phyloP scores from a whole-genome alignment of 2,888 invertebrate genomes.

The Dromius quadrimaculatus region DNA sequence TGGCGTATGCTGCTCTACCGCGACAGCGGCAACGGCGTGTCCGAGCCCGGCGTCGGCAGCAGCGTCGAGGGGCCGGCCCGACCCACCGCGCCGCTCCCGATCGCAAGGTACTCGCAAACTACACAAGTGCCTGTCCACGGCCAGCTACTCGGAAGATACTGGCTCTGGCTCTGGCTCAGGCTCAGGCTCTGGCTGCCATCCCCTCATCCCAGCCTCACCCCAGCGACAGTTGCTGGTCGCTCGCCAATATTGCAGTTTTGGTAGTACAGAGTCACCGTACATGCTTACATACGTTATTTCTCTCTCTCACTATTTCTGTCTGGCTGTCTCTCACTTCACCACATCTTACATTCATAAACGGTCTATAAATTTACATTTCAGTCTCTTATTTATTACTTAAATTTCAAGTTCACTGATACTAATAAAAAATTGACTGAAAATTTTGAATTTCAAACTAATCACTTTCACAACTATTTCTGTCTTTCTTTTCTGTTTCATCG shows the following conservation, averaged over 20 bases:
- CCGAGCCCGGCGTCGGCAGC: slow-evolving; percentile 54
- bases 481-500: slow-evolving; percentile 32
- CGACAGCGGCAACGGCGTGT: slow-evolving; percentile 58
- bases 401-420: not conserved
- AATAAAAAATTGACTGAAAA: slow-evolving; percentile 30
- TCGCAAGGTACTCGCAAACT: slow-evolving; percentile 96
- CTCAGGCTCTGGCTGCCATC: slow-evolving; percentile 68
- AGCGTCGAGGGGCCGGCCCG: slow-evolving; percentile 66
- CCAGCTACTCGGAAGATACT: slow-evolving; percentile 81
- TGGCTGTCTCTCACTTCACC: slow-evolving; percentile 63
- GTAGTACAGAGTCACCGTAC: slow-evolving; percentile 83
- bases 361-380: slow-evolving; percentile 7
- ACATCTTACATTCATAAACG: not conserved
- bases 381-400: slow-evolving; percentile 21
- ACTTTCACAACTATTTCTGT: slow-evolving; percentile 18
- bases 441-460: not conserved
- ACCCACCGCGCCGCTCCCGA: slow-evolving; percentile 85
- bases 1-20: slow-evolving; percentile 76
- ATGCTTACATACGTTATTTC: slow-evolving; percentile 52
- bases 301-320: slow-evolving; percentile 53
- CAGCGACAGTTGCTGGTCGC: slow-evolving; percentile 81
- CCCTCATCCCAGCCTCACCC: slow-evolving; percentile 63
- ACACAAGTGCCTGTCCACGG: slow-evolving; percentile 92
- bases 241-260: slow-evolving; percentile 95
- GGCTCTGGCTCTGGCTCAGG: slow-evolving; percentile 35